Conservation (phyloP, 2,113 vertebrate species). For the Hyla sarda region DNA sequence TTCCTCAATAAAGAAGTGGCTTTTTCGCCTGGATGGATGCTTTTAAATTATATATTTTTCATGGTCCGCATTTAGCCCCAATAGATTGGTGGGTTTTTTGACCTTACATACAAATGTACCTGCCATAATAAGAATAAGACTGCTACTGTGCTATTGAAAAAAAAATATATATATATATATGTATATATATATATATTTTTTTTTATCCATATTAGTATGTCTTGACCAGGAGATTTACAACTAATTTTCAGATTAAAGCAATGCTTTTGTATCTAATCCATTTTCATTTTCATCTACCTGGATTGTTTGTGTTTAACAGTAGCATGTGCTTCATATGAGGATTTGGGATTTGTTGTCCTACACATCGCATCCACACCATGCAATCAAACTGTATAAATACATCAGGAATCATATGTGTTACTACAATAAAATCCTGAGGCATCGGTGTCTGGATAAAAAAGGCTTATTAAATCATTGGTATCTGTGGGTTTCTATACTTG, state of each 20-base stretch:
- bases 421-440: slow-evolving; percentile 1
- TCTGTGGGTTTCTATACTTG: slow-evolving; percentile 3
- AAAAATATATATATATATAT: too few species aligned
- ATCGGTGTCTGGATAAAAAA: slow-evolving; percentile 1
- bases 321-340: neutral
- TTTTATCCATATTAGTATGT: neutral
- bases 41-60: too few species aligned
- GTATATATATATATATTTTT: too few species aligned
- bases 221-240: neutral
- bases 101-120: too few species aligned
- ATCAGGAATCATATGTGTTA: neutral
- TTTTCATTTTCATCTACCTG: neutral
- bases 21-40: too few species aligned
- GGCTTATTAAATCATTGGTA: slow-evolving; percentile 23
- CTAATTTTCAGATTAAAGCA: neutral
- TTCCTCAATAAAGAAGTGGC: too few species aligned
- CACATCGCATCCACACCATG: neutral
- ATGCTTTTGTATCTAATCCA: neutral
- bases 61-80: too few species aligned
- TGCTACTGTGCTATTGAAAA: too few species aligned
- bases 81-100: too few species aligned
- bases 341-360: slow-evolving; percentile 1
- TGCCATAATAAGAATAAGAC: too few species aligned
- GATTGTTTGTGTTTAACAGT: neutral
- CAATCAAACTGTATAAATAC: neutral